These are phyloP conservation scores for Drosophila tanythrix DNA, from an alignment of 2,888 invertebrate species.

Conservation along the genomic window DNA sequence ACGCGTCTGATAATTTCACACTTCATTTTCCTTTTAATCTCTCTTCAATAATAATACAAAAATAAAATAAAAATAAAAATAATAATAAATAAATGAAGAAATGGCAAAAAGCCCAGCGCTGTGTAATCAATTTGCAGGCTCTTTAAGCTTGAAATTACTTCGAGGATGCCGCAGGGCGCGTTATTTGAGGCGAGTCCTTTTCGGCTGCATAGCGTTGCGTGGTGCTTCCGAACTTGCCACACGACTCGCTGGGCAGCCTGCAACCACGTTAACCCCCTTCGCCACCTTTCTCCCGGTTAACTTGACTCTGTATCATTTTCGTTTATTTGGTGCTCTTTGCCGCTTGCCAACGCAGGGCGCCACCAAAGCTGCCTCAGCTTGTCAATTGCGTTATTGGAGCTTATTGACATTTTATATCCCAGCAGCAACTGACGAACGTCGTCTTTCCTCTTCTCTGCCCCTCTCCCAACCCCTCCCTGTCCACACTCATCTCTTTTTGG, in stretches of 20 bases:
- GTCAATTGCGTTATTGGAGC: conserved; percentile 79
- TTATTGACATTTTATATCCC: conserved; percentile 80
- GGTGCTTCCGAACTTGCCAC: conserved; percentile 56
- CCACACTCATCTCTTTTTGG: not conserved
- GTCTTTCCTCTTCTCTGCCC: conserved; percentile 4
- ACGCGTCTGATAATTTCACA: conserved; percentile 31
- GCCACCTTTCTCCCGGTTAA: not conserved
- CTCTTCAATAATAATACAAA: conserved; percentile 27
- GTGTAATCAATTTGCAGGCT: conserved; percentile 69
- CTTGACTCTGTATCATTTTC: conserved; percentile 23
- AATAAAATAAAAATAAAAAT: not conserved
- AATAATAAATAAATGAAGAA: conserved; percentile 3
- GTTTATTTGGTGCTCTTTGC: conserved; percentile 35
- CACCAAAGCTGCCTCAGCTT: conserved; percentile 59
- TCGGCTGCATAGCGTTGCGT: conserved; percentile 47
- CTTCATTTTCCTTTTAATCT: conserved; percentile 15
- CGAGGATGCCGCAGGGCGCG: conserved; percentile 48
- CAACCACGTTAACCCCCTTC: conserved; percentile 21
- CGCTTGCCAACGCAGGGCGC: conserved; percentile 20
- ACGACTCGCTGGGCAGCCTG: conserved; percentile 55
- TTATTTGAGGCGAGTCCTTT: conserved; percentile 3
- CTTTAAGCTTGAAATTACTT: conserved; percentile 78
- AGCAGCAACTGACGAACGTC: conserved; percentile 41
- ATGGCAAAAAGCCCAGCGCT: conserved; percentile 33
- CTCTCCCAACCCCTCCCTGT: not conserved